Base-by-base conservation (phyloP, 2,797 vertebrate species). In the Percopsis omiscomaycus region DNA sequence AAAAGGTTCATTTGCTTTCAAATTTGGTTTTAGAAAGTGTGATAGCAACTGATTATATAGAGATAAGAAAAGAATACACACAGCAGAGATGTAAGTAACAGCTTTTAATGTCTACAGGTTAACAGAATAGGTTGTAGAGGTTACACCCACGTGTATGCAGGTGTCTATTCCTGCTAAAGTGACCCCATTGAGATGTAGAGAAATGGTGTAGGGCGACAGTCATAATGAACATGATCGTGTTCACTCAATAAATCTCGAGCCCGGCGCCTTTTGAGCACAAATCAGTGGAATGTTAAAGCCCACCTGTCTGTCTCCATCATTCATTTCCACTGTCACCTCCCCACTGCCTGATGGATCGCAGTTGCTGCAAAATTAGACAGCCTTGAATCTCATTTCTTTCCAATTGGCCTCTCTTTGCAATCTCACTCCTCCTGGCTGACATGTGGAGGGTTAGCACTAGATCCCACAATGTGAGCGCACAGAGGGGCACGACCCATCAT, bases 241-340 rank as follows among this genome's bases (percentile, higher is more conserved):
- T 93, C 92, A 92, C 91, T 93, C 89, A 92, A 93, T 93, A 93
- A 93, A 93, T 92, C 91, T 92, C 82, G 74, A 87, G 95, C 95
- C 95, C 92, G 94, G 93, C 94, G 94, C 95, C 95, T 94, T 95
- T 94, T 95, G 94, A 95, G 95, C 94, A 94, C 97, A 97, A 98
- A 96, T 96, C 96, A 98, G 96, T 96, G 94, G 92, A 96, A 98
- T 97, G 95, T 95, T 96, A 95, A 96, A 94, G 95, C 95, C 96
- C 95, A 98, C 96, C 96, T 98, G 97, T 98, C 96, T 96, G 95
- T 97, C 95, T 97, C 95, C 94, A 98, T 98, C 96, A 97, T 94
- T 98, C 96, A 98, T 98, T 95, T 94, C 95, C 94, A 95, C 95
- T 96, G 97, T 97, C 96, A 96, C 93, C 95, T 95, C 94, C 94